Conservation (phyloP, 2,888 invertebrate species). For the Byasa hedistus region DNA sequence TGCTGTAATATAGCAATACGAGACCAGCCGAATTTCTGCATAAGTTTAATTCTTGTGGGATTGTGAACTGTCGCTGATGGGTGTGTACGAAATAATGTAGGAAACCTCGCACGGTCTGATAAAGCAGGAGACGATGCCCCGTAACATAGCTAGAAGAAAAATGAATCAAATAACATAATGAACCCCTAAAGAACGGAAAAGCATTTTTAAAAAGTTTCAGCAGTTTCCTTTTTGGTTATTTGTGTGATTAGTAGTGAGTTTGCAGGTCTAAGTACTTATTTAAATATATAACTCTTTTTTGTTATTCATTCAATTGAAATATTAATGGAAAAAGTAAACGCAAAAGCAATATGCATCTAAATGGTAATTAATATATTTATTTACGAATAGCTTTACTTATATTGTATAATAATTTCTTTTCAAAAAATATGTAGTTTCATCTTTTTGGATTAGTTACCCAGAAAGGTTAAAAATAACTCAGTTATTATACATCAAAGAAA, state of each 20-base stretch:
- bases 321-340: too few relatives aligned
- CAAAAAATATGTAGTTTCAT: too few relatives aligned
- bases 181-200: background rate
- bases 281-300: too few relatives aligned
- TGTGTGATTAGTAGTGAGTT: too few relatives aligned
- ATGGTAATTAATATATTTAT: too few relatives aligned
- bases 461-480: background rate
- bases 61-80: conserved; percentile 99
- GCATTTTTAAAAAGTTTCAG: background rate
- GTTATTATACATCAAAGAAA: background rate
- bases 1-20: conserved; percentile 98
- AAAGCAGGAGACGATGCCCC: conserved; percentile 99
- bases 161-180: background rate
- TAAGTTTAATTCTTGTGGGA: conserved; percentile 96
- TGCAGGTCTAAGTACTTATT: too few relatives aligned
- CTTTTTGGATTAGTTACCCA: background rate
- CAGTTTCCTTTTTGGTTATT: too few relatives aligned
- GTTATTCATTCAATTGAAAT: too few relatives aligned
- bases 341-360: too few relatives aligned
- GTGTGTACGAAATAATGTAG: conserved; percentile 98
- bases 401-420: too few relatives aligned
- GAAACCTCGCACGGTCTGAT: conserved; percentile 97
- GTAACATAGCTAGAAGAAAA: conserved; percentile 89
- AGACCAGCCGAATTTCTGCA: conserved; percentile 98
- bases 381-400: too few relatives aligned